Conservation (phyloP, 2,888 invertebrate genomes). For the Diadegma fenestrale region DNA sequence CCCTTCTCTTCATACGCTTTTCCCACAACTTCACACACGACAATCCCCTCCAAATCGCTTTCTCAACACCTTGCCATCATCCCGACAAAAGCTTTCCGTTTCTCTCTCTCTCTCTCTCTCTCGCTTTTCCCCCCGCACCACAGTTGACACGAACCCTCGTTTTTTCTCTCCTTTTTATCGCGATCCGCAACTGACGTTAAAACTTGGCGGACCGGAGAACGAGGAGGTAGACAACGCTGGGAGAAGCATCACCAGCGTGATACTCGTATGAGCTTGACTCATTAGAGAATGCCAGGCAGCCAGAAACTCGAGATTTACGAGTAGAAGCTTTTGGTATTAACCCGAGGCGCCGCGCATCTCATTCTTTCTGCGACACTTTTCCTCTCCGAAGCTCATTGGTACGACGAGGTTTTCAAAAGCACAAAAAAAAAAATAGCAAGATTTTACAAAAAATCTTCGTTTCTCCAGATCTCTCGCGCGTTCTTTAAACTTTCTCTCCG, state of each 20-base stretch:
- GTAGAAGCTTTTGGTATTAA: constrained; percentile 44
- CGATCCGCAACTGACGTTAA: constrained; percentile 35
- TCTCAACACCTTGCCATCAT: constrained; percentile 64
- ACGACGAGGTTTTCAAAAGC: constrained; percentile 5
- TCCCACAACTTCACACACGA: background rate
- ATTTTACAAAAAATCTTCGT: background rate
- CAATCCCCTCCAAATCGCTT: constrained; percentile 1
- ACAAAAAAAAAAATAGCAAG: constrained; percentile 10
- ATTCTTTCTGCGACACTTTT: constrained; percentile 19
- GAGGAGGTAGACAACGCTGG: constrained; percentile 44
- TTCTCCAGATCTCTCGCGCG: background rate
- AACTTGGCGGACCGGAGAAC: constrained; percentile 53
- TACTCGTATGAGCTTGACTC: constrained; percentile 56
- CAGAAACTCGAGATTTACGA: constrained; percentile 44
- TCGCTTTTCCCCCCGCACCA: constrained; percentile 13
- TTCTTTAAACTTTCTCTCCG: background rate
- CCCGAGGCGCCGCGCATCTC: constrained; percentile 59
- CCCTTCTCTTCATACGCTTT: background rate
- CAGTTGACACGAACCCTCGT: background rate
- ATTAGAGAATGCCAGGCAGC: constrained; percentile 57
- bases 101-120: constrained; percentile 40
- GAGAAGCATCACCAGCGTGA: constrained; percentile 50
- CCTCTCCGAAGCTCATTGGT: constrained; percentile 13
- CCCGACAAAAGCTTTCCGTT: constrained; percentile 52
- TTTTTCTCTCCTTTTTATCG: constrained; percentile 35